phyloP scores from a whole-genome alignment of 2,888 invertebrate species.

The Agapostemon virescens region DNA sequence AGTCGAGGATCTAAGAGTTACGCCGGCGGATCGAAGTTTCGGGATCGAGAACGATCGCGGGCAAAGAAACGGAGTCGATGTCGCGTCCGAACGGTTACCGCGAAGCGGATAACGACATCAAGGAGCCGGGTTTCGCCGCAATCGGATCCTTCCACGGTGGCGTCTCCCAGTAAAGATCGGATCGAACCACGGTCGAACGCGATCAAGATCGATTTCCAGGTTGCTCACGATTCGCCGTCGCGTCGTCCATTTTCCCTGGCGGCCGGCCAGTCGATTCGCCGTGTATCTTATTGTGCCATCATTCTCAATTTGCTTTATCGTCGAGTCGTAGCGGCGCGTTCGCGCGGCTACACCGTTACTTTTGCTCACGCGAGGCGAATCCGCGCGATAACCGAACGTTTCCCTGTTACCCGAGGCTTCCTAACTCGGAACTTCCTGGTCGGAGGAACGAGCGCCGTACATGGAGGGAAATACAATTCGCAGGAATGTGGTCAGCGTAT shows the following conservation, averaged over 20 bases:
- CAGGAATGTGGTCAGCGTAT: background rate
- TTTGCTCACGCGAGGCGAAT: conserved; percentile 38
- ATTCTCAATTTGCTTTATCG: conserved; percentile 45
- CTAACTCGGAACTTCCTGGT: background rate
- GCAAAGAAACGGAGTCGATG: background rate
- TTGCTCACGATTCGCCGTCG: conserved; percentile 17
- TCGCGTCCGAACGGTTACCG: background rate
- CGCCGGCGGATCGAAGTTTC: background rate
- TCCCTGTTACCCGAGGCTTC: background rate
- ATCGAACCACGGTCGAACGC: background rate
- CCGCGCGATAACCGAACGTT: conserved; percentile 16
- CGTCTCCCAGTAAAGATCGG: conserved; percentile 18
- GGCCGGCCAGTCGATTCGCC: conserved; percentile 11
- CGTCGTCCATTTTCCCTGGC: conserved; percentile 12
- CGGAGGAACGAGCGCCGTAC: background rate
- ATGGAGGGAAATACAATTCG: conserved; percentile 2
- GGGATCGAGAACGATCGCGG: background rate
- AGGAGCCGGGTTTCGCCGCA: background rate
- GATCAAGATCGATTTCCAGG: conserved; percentile 46
- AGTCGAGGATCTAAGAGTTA: too few species aligned
- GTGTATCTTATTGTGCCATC: conserved; percentile 57
- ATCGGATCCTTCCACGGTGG: conserved; percentile 16
- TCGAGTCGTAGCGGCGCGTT: conserved; percentile 5
- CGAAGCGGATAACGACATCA: conserved; percentile 16
- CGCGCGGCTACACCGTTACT: conserved; percentile 33